These are phyloP conservation scores for Umimayanthus chanpuru DNA, from an alignment of 92 coral and sea anemone genomes.

Conservation along the genomic window DNA sequence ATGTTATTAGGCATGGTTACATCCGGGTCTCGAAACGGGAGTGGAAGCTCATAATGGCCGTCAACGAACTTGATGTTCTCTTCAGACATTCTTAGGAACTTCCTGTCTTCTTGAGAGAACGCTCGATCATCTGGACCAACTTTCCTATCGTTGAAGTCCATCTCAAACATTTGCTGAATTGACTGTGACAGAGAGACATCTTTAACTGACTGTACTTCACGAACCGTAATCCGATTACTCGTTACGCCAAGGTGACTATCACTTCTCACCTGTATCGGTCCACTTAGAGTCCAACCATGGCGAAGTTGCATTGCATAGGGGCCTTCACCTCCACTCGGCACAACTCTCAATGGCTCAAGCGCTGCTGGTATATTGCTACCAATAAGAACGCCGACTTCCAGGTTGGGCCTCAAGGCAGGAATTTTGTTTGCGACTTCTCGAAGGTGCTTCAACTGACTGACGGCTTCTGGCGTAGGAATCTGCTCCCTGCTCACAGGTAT, in stretches of 20 bases:
- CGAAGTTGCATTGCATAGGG: slow-evolving; percentile 69
- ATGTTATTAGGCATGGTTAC: slow-evolving; percentile 63
- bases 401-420: slow-evolving; percentile 54
- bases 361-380: slow-evolving; percentile 70
- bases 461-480: slow-evolving; percentile 58
- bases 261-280: slow-evolving; percentile 44
- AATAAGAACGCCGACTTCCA: slow-evolving; percentile 65
- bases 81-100: slow-evolving; percentile 50
- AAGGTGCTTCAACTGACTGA: slow-evolving; percentile 62
- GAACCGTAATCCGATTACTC: slow-evolving; percentile 50
- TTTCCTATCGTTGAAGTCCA: slow-evolving; percentile 57
- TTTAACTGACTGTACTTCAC: slow-evolving; percentile 48
- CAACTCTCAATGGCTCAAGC: slow-evolving; percentile 65
- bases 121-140: slow-evolving; percentile 51
- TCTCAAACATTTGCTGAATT: slow-evolving; percentile 60
- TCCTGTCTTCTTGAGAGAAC: slow-evolving; percentile 66
- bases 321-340: slow-evolving; percentile 64
- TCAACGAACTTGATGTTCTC: slow-evolving; percentile 43
- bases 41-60: slow-evolving; percentile 67
- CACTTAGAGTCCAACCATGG: slow-evolving; percentile 72
- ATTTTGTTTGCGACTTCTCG: slow-evolving; percentile 51
- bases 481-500: slow-evolving; percentile 56
- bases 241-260: not conserved
- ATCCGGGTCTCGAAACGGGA: slow-evolving; percentile 60
- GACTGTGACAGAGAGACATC: slow-evolving; percentile 56